Percentiles rank a stretch among this genome's conserved stretches.
phyloP scores from a whole-genome alignment of 2,888 invertebrate genomes.

The Dexiosoma caninum region DNA sequence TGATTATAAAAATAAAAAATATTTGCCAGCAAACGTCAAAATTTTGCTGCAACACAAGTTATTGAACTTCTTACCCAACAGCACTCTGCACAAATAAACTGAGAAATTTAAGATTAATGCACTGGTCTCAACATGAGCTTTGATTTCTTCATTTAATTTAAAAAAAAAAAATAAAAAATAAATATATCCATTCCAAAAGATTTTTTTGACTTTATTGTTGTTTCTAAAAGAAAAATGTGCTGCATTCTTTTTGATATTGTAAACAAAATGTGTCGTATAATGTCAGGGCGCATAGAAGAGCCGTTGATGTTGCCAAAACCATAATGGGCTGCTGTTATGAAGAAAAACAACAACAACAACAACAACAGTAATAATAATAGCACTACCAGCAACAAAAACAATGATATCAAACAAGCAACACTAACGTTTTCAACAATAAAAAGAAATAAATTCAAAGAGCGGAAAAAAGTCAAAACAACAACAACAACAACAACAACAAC shows the following conservation, averaged over 20 bases:
- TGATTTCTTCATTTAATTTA: constrained; percentile 22
- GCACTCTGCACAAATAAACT: neutral
- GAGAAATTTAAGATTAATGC: constrained; percentile 12
- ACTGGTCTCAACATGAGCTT: neutral
- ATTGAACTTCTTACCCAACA: constrained; percentile 10
- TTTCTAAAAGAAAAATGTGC: neutral
- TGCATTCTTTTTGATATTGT: constrained; percentile 16
- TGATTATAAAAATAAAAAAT: neutral
- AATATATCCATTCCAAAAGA: neutral
- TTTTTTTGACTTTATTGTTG: neutral
- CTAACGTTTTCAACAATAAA: constrained; percentile 38
- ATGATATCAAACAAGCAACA: constrained; percentile 16
- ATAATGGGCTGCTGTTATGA: constrained; percentile 50
- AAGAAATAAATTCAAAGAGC: neutral
- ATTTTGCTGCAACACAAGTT: neutral
- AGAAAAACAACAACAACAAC: constrained; percentile 10
- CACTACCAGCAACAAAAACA: neutral
- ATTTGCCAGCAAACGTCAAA: neutral
- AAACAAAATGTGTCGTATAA: constrained; percentile 58
- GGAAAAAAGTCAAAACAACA: neutral
- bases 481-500: too few relatives aligned
- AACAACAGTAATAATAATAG: neutral
- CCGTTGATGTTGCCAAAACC: constrained; percentile 55
- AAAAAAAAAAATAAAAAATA: neutral
- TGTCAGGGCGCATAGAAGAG: constrained; percentile 24